phyloP scores from a whole-genome alignment of 2,797 vertebrate species.

The Manis javanica region DNA sequence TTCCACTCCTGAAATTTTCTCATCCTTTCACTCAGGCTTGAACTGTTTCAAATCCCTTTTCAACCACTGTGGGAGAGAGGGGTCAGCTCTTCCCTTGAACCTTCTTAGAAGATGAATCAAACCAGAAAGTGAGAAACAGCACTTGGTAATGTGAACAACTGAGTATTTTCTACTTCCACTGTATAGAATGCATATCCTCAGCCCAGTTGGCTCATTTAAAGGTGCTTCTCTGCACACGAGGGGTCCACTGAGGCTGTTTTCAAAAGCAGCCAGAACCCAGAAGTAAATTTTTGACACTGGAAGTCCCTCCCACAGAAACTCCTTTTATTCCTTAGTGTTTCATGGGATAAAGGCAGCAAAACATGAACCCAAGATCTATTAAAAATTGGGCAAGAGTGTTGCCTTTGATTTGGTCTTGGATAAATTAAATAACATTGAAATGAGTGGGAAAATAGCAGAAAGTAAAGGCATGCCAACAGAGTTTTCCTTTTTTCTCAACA shows the following conservation, averaged over 20 bases:
- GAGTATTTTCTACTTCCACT: background rate
- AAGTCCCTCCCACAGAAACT: background rate
- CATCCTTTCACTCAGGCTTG: background rate
- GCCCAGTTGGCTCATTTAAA: background rate
- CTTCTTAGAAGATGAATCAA: background rate
- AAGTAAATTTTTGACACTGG: background rate
- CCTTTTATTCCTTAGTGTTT: background rate
- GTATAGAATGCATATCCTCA: background rate
- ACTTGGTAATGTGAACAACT: background rate
- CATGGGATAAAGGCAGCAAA: background rate
- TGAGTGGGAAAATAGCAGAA: constrained; percentile 33
- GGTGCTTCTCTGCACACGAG: background rate
- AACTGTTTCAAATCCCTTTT: background rate
- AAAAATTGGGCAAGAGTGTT: background rate
- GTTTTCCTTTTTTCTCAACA: background rate
- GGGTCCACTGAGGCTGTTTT: background rate
- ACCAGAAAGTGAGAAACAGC: background rate
- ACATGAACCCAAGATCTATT: background rate
- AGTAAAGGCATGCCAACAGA: background rate
- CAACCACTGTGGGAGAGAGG: background rate
- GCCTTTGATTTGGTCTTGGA: background rate
- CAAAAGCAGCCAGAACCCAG: background rate
- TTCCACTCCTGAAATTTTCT: background rate
- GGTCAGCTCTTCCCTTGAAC: background rate
- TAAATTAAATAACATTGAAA: constrained; percentile 19